Percentiles rank a stretch among this genome's conserved stretches.
phyloP scores from a whole-genome alignment of 2,113 vertebrate genomes.

The Balaenoptera acutorostrata region DNA sequence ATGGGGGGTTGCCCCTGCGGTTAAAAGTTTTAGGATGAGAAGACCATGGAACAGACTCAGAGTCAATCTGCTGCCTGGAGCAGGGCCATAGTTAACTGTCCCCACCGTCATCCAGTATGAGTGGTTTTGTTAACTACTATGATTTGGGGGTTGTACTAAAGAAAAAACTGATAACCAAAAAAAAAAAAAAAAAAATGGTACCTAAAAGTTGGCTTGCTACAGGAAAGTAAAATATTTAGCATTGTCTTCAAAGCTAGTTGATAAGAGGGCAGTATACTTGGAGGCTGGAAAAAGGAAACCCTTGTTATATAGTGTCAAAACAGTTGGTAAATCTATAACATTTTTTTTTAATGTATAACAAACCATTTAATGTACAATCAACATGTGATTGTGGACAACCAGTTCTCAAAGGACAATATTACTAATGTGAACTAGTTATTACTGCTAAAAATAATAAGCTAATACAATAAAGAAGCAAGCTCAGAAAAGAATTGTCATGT shows the following conservation, averaged over 20 bases:
- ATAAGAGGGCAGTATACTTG: not conserved
- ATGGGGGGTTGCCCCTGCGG: not conserved
- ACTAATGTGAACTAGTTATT: not conserved
- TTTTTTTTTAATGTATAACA: not conserved
- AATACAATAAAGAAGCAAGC: not conserved
- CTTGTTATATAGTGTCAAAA: not conserved
- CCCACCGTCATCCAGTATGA: accelerated
- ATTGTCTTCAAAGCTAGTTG: not conserved
- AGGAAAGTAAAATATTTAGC: not conserved
- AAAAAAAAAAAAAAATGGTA: not conserved
- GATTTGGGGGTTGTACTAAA: not conserved
- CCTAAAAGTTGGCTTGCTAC: not conserved
- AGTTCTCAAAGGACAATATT: not conserved
- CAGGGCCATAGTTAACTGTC: not conserved
- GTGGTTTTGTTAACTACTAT: not conserved
- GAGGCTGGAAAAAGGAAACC: not conserved
- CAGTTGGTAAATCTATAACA: not conserved
- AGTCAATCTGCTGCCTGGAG: not conserved
- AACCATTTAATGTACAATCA: not conserved
- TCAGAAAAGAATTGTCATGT: not conserved
- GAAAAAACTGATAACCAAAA: not conserved
- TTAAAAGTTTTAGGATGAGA: not conserved
- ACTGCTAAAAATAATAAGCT: not conserved
- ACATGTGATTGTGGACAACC: not conserved
- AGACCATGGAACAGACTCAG: not conserved